Evolutionary conservation across 2,113 vertebrate species (phyloP).

Genomic region (human): GRCh38 chr4:32311501-32312000

Average conservation of each 20-base stretch:
- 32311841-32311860: slow-evolving; percentile 3
- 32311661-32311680: neutral
- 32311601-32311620: neutral
- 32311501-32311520: neutral
- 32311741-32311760: neutral
- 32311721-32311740: neutral
- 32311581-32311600: neutral
- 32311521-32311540: slow-evolving; percentile 47
- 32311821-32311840: slow-evolving; percentile 23
- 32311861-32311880: neutral
- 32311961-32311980: neutral
- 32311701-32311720: neutral
- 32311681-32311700: neutral
- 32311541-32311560: neutral
- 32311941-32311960: neutral
- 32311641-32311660: neutral
- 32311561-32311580: slow-evolving; percentile 42
- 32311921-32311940: neutral
- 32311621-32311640: neutral
- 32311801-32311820: neutral
- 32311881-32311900: neutral
- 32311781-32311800: neutral
- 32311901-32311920: neutral
- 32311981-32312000: neutral
- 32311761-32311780: neutral